These are phyloP conservation scores for Scaptomyza polygonia DNA, from an alignment of 2,888 invertebrate genomes.

Conservation along the genomic window DNA sequence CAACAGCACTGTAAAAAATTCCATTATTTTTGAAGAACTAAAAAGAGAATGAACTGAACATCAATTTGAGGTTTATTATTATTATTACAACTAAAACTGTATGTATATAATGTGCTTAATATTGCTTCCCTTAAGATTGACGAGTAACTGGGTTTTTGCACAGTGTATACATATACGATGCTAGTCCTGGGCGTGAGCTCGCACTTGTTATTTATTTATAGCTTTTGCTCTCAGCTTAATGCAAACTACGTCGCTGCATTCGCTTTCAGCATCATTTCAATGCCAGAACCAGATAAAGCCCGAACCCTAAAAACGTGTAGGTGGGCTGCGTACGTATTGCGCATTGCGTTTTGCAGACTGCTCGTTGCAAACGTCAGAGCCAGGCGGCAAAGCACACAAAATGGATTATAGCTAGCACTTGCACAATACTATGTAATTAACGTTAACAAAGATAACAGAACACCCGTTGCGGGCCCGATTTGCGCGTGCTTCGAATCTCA, in stretches of 20 bases:
- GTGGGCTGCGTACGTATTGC: neutral
- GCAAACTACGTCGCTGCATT: slow-evolving; percentile 18
- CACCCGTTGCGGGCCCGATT: slow-evolving; percentile 2
- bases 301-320: neutral
- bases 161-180: neutral
- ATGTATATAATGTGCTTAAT: too few relatives aligned
- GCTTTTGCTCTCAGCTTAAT: slow-evolving; percentile 23
- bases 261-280: slow-evolving; percentile 6
- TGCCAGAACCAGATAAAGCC: slow-evolving; percentile 5
- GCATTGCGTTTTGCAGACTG: neutral
- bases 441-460: slow-evolving; percentile 6
- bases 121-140: too few relatives aligned
- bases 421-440: slow-evolving; percentile 34
- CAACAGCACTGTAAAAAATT: neutral
- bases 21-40: too few relatives aligned
- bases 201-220: slow-evolving; percentile 53
- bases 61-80: too few relatives aligned
- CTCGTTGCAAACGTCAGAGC: slow-evolving; percentile 21
- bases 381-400: neutral
- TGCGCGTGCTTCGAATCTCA: slow-evolving; percentile 7
- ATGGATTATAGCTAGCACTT: slow-evolving; percentile 30
- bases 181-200: slow-evolving; percentile 4
- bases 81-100: too few relatives aligned
- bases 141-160: neutral
- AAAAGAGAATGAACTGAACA: too few relatives aligned